Evolutionary conservation across 2,113 vertebrate genomes (phyloP), one percentile per base, ranked within the genome.

Genomic region (Cichladusa arquata): DNA sequence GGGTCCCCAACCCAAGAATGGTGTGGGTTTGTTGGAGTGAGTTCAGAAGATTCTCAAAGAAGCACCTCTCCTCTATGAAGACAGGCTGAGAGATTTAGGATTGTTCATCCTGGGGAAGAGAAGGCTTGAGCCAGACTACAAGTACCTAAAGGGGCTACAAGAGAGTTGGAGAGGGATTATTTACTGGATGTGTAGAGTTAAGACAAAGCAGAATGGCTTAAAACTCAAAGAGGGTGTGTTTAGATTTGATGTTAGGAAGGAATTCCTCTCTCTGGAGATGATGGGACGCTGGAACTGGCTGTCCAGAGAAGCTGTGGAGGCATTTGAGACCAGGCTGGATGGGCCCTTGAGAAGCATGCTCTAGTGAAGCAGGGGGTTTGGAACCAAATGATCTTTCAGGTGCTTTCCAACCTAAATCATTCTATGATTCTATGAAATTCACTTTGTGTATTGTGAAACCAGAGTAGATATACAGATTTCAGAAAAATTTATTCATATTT

Each of bases 301-400:
- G 24, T 14, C 45, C 54, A 47, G 70, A 45, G 19, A 74, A 74
- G n/a, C 7, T 54, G 53, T 40, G 19, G 28, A 17, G n/a, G 12
- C 0, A 0, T n/a, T 81, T 50, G 47, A 40, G 7, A 11, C 6
- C 7, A 18, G 16, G 16, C 1, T 67, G n/a, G 23, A 24, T 3
- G 5, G 10, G n/a, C 2, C 19, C 12, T 51, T 24, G 22, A 33
- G 38, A 15, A 73, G 9, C 19, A 33, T 58, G 36, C 12, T 29
- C 33, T 17, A 29, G 8, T n/a, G 45, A 57, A 66, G 13, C 7
- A 60, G 29, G 16, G 24, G 4, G 2, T 8, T 73, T 60, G n/a
- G 38, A 67, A 40, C 5, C 6, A 34, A 6, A 40, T 40, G 9
- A 47, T 25, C 2, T 54, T 47, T 61, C 54, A 40, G 7, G 29